Evolutionary conservation across 2,113 vertebrate species (phyloP), one percentile per base, ranked within the genome.

Genomic region (Thomomys bottae): DNA sequence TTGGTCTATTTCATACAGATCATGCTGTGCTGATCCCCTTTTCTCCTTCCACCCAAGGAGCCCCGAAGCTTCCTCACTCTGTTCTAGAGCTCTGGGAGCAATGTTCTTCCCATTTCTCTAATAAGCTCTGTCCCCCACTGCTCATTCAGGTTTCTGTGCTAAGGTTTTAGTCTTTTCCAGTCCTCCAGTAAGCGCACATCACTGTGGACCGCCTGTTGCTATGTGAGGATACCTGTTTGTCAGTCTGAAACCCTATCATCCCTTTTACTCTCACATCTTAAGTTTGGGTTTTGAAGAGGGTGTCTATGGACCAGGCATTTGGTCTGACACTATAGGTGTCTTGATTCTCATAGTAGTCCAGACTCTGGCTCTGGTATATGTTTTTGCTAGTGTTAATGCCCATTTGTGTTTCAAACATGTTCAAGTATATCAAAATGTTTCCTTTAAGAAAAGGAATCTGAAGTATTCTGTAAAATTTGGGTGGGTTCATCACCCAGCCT

Each of bases 231-330:
- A 36, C 28, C 20, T 5, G 34, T 21, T 54, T n/a, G 23, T 77
- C 42, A 38, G 40, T 34, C 2, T 4, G 54, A 42, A 9, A n/a
- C 8, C 2, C 12, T 34, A 5, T 9, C 10, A 1, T 32, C 5
- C 8, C 24, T 15, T 70, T 59, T 59, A 23, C 20, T 28, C 42
- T 15, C 21, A 15, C 45, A 49, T n/a, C 64, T 18, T 68, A 77
- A 59, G 71, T 38, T 86, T 66, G 79, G 91, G 54, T 20, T 80
- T 61, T 49, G 38, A 38, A 61, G 67, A 78, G 36, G 23, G 9
- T 59, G 23, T 36, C 10, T 54, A 12, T 5, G n/a, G 63, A 71
- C 40, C 26, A 84, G 32, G 6, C 34, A 2, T 9, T 42, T 38
- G 76, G 23, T 5, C 45, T 40, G 45, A 61, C 49, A 49, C 30